Percentiles rank a stretch among this genome's conserved stretches.
Conservation (phyloP, 2,113 vertebrate genomes). For the Toxostoma redivivum region DNA sequence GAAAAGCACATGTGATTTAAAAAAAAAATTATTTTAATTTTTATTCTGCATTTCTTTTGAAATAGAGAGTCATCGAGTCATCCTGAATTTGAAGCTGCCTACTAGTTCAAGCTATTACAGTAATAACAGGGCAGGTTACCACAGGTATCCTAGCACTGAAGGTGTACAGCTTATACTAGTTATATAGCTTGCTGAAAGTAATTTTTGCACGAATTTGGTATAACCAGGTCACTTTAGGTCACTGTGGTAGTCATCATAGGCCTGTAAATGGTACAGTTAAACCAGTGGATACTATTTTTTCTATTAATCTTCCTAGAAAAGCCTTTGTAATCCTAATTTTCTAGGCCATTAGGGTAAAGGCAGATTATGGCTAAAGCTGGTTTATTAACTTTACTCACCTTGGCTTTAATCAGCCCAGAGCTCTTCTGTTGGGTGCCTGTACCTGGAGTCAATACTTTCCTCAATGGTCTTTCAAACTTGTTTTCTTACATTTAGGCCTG, state of each 20-base stretch:
- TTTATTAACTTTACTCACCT: slow-evolving; percentile 12
- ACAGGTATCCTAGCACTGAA: neutral
- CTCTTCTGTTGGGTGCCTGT: neutral
- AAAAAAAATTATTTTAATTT: neutral
- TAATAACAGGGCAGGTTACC: neutral
- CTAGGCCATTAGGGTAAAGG: slow-evolving; percentile 28
- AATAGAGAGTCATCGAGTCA: neutral
- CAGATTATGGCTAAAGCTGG: slow-evolving; percentile 44
- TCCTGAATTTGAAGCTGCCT: neutral
- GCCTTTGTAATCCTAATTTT: slow-evolving; percentile 46
- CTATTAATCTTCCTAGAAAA: slow-evolving; percentile 45
- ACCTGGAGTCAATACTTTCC: neutral
- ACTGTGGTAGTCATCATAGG: neutral
- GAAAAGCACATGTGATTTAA: neutral
- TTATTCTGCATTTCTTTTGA: neutral
- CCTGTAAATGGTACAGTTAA: neutral
- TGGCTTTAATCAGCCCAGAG: neutral
- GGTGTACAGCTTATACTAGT: neutral
- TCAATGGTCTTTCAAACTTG: neutral
- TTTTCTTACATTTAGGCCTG: neutral
- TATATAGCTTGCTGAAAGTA: neutral
- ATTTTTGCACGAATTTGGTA: neutral
- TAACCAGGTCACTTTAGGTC: neutral
- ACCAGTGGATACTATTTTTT: slow-evolving; percentile 20
- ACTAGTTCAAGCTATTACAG: neutral